Evolutionary conservation across 2,888 invertebrate genomes (phyloP), one percentile per base, ranked within the genome.

Genomic region (Patella ulyssiponensis): DNA sequence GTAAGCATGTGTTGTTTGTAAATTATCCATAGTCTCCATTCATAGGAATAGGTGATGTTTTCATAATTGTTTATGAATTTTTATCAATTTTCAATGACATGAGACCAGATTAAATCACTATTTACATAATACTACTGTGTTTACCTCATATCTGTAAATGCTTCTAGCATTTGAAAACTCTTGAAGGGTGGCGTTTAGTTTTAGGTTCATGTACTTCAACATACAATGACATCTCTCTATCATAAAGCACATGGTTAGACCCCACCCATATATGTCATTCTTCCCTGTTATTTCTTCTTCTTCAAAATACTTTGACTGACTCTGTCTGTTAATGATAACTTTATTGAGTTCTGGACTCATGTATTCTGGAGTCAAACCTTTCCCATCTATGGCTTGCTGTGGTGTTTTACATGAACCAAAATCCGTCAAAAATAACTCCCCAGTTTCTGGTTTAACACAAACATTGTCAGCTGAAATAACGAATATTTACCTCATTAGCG

Each of bases 321-420:
- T 44, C 20, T 56, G 20, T 12, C n/a, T n/a, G 33, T 51, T 20
- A 52, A 76, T 14, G 23, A 56, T n/a, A 2, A 76, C 33, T 4
- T 12, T 20, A 71, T 71, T 71, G 12, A 71, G 56, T 20, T 76
- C 76, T 7, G 76, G 76, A 33, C 76, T 76, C 76, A 76, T 76
- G 58, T 76, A 76, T n/a, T 76, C 76, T 2, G 76, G 76, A n/a
- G 76, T 76, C 52, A 71, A 70, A 12, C 76, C 76, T 17, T 3
- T 51, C 51, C 52, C 71, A 15, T 33, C 56, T 15, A 76, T 33
- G 3, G 53, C n/a, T 14, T 76, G 56, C 20, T 76, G 71, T 51
- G 76, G 76, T 1, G 76, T 76, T 44, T 71, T 71, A 56, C 71
- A 56, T 2, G 76, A 69, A 44, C 76, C 76, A 53, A 76, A 76